A percentile compares a stretch with the other conserved stretches of the same genome.
Conservation (phyloP, 2,797 vertebrate genomes). For the Lycodopsis pacificus region DNA sequence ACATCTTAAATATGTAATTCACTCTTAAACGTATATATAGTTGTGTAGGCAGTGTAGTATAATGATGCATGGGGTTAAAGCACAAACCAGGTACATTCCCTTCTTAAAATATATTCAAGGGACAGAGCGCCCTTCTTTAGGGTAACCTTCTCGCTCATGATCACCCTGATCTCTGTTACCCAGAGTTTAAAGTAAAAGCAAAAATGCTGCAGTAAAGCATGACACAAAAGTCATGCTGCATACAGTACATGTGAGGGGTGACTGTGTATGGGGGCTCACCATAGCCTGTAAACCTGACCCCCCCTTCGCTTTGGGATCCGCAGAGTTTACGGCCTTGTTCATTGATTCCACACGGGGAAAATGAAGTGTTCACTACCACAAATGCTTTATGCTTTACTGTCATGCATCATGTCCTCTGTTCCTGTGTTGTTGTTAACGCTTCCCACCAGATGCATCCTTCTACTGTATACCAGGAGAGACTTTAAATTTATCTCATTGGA, state of each 20-base stretch:
- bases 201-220: neutral
- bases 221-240: conserved; percentile 5
- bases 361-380: neutral
- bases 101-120: conserved; percentile 52
- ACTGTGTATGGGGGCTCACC: neutral
- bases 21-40: neutral
- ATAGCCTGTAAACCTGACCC: neutral
- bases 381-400: neutral
- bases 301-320: neutral
- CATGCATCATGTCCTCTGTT: neutral
- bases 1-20: neutral
- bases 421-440: neutral
- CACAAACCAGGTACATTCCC: conserved; percentile 24
- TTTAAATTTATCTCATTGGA: neutral
- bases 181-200: conserved; percentile 17
- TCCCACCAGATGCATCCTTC: neutral
- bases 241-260: neutral
- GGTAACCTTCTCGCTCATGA: conserved; percentile 50
- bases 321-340: neutral
- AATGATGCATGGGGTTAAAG: conserved; percentile 32
- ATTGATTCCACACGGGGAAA: neutral
- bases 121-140: conserved; percentile 63
- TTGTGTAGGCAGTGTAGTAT: conserved; percentile 8
- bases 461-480: neutral
- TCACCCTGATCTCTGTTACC: conserved; percentile 48